These are phyloP conservation scores for Dynastes grantii DNA, from an alignment of 2,888 invertebrate species.

Conservation along the genomic window DNA sequence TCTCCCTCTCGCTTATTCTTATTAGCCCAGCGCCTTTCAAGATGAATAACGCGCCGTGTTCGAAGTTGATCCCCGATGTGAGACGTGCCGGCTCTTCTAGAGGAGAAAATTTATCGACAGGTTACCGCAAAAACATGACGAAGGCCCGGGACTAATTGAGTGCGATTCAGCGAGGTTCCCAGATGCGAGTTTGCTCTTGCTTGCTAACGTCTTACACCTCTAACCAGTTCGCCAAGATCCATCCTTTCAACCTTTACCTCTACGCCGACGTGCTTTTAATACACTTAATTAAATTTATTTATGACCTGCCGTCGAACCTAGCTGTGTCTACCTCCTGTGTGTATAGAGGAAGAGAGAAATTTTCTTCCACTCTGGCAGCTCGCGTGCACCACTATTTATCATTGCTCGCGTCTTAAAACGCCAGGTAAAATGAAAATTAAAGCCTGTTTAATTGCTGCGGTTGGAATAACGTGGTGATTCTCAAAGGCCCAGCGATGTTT, in stretches of 20 bases:
- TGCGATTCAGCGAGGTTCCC: slow-evolving; percentile 15
- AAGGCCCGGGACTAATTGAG: slow-evolving; percentile 41
- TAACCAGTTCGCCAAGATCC: not conserved
- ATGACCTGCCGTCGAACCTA: not conserved
- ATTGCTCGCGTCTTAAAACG: slow-evolving; percentile 8
- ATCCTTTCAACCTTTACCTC: slow-evolving; percentile 21
- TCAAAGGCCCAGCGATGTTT: not conserved
- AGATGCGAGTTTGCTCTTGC: slow-evolving; percentile 19
- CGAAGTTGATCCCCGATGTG: slow-evolving; percentile 22
- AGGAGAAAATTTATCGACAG: slow-evolving; percentile 33
- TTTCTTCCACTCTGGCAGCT: not conserved
- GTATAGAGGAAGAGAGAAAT: too few relatives aligned
- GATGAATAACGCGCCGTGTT: slow-evolving; percentile 15
- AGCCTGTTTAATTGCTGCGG: not conserved
- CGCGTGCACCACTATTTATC: slow-evolving; percentile 13
- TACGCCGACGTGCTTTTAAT: slow-evolving; percentile 17
- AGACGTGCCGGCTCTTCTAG: not conserved
- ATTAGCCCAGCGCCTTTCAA: not conserved
- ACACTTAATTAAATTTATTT: slow-evolving; percentile 48
- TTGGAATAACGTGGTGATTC: too few relatives aligned
- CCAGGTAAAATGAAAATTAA: not conserved
- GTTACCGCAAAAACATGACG: slow-evolving; percentile 44
- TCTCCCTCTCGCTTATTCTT: too few relatives aligned
- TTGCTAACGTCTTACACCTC: not conserved
- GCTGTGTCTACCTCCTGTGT: not conserved